Percentiles rank a stretch among this genome's conserved stretches.
Evolutionary conservation across 2,797 vertebrate genomes (phyloP).

Genomic region (Natrix natrix): DNA sequence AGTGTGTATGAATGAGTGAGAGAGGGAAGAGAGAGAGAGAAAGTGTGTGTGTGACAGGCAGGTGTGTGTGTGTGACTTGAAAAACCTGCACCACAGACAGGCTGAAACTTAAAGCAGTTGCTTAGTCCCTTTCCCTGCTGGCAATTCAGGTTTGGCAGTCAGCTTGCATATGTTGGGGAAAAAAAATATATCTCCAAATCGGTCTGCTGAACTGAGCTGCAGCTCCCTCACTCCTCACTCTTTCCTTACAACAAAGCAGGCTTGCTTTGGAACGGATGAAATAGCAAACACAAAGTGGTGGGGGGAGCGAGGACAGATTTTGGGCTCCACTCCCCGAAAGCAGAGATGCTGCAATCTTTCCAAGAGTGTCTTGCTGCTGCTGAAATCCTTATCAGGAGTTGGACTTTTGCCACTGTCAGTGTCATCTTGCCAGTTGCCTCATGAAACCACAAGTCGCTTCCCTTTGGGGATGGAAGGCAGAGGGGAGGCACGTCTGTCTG

Average conservation of each 20-base stretch:
- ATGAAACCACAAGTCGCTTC: slow-evolving; percentile 41
- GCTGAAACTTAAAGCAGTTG: slow-evolving; percentile 50
- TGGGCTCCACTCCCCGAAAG: slow-evolving; percentile 24
- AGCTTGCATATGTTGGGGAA: slow-evolving; percentile 29
- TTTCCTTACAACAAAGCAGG: neutral
- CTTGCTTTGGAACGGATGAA: neutral
- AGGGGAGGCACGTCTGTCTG: neutral
- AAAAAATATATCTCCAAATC: slow-evolving; percentile 4
- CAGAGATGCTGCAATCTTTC: slow-evolving; percentile 22
- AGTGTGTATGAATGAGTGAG: neutral
- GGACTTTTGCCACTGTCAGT: slow-evolving; percentile 30
- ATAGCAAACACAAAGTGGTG: neutral
- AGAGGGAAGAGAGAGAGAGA: neutral
- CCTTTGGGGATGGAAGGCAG: slow-evolving; percentile 22
- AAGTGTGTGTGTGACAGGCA: neutral
- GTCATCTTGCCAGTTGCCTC: slow-evolving; percentile 34
- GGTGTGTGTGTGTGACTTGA: slow-evolving; percentile 67
- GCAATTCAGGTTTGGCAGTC: slow-evolving; percentile 71
- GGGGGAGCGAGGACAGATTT: neutral
- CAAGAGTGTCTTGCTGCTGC: slow-evolving; percentile 5
- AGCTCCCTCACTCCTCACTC: neutral
- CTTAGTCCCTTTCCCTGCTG: slow-evolving; percentile 57
- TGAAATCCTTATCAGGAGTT: slow-evolving; percentile 22
- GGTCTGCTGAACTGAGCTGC: neutral
- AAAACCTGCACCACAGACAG: slow-evolving; percentile 70